phyloP scores from a whole-genome alignment of 2,888 invertebrate species.

The Parnassius glacialis region DNA sequence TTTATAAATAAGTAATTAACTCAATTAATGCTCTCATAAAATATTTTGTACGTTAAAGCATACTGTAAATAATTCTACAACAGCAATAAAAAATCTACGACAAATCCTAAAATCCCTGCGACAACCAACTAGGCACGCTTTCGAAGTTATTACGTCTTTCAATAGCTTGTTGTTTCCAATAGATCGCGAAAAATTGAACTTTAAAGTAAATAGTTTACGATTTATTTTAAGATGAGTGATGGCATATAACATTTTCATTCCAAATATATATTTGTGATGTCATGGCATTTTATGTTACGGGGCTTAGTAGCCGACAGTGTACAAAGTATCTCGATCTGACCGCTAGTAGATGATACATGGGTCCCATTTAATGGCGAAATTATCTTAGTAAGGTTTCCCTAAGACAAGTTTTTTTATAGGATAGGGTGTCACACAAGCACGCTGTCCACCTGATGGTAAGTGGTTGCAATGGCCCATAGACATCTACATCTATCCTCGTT shows the following conservation, averaged over 20 bases:
- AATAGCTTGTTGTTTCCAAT: slow-evolving; percentile 35
- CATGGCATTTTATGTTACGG: slow-evolving; percentile 70
- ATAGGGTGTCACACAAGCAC: no score
- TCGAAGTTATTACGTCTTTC: slow-evolving; percentile 74
- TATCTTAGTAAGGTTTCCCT: background rate
- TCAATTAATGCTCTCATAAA: no score
- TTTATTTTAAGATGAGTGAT: slow-evolving; percentile 31
- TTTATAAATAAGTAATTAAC: no score
- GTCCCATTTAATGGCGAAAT: slow-evolving; percentile 10
- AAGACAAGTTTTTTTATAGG: no score
- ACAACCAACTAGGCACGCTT: slow-evolving; percentile 76
- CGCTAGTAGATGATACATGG: slow-evolving; percentile 27
- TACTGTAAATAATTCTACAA: slow-evolving; percentile 66
- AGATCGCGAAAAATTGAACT: slow-evolving; percentile 34
- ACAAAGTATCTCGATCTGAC: slow-evolving; percentile 35
- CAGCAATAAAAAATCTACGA: slow-evolving; percentile 69
- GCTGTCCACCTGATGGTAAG: no score
- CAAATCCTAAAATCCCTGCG: slow-evolving; percentile 71
- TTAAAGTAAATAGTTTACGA: slow-evolving; percentile 25
- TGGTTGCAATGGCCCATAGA: no score
- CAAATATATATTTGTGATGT: slow-evolving; percentile 62
- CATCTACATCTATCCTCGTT: no score
- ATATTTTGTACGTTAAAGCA: slow-evolving; percentile 33
- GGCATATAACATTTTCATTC: slow-evolving; percentile 41
- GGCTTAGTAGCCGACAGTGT: slow-evolving; percentile 57